Base-by-base conservation (phyloP, 2,888 invertebrate genomes). In the Volucella zonaria region DNA sequence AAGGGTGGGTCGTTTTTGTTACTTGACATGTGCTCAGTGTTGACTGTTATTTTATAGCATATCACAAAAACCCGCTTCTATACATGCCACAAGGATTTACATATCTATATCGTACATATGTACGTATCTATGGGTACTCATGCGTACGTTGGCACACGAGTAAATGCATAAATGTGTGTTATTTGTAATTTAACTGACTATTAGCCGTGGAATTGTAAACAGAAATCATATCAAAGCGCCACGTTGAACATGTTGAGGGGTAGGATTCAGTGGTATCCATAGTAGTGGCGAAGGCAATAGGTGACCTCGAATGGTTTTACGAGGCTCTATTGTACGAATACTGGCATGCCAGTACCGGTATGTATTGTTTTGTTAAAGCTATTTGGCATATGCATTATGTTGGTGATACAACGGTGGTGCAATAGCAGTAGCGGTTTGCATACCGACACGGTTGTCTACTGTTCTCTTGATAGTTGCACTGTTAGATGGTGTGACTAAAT, bases 31-130 rank as follows among this genome's bases (percentile, higher is more conserved):
- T 74, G 64, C 61, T 81, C 78, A 78, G 82, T 74, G 58, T 61
- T 81, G 78, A 78, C 73, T 78, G 78, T 78, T 82, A 82, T 78
- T 78, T 78, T 82, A 82, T 78, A 79, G 54, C 67, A 70, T 66
- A 61, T 67, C 61, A 62, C 47, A 74, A 59, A 61, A 10, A 67
- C 40, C 52, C 45, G 38, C 43, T 4, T 31, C 31, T 31, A 31
- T 31, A 80, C 61, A 74, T 38, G 31, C 56, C 38, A 14, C n/a
- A 14, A 38, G 38, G n/a, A 75, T 66, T 75, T 73, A 45, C 51
- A 40, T n/a, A n/a, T 6, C 31, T 31, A 31, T 0, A 31, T 6
- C 49, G 12, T 42, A 42, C 23, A n/a, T 61, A 15, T 11, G 15
- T 1, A 18, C 18, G 18, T 42, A 38, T 15, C 47, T 11, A 38